Conservation (phyloP, 2,888 invertebrate genomes). For the Himalopsyche anomala region DNA sequence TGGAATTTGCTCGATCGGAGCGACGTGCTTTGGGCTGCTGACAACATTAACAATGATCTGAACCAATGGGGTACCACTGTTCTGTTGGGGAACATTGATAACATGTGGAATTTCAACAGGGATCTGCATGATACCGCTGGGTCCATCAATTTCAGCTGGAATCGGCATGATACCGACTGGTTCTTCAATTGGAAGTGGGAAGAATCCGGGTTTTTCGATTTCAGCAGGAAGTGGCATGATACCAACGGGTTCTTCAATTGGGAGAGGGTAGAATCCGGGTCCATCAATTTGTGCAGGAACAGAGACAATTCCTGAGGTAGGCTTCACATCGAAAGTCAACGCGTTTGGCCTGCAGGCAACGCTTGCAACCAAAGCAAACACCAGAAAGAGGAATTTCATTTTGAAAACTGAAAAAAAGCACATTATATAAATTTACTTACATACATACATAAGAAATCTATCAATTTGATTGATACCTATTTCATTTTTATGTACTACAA, state of each 20-base stretch:
- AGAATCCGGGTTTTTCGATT: constrained; percentile 11
- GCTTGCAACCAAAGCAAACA: constrained; percentile 48
- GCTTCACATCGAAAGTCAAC: constrained; percentile 47
- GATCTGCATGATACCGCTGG: neutral
- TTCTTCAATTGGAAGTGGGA: constrained; percentile 45
- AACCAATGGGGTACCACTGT: constrained; percentile 45
- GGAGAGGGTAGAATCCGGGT: constrained; percentile 44
- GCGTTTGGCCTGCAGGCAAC: constrained; percentile 22
- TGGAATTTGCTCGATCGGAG: too few relatives aligned
- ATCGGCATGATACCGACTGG: neutral
- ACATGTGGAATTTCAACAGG: neutral
- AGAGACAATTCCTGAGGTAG: neutral
- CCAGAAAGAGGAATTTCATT: constrained; percentile 53
- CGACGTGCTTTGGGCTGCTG: neutral
- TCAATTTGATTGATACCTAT: too few relatives aligned
- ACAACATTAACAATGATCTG: constrained; percentile 53
- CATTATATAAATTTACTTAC: too few relatives aligned
- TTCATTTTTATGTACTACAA: too few relatives aligned
- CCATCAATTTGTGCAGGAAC: constrained; percentile 12
- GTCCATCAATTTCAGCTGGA: constrained; percentile 12
- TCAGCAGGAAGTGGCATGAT: neutral
- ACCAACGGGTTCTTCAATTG: constrained; percentile 5
- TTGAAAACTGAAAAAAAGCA: constrained; percentile 20
- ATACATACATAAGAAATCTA: too few relatives aligned
- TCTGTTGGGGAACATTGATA: neutral